Percentiles rank a stretch among this genome's conserved stretches.
Conservation (phyloP, 2,113 vertebrate genomes). For the Pangasianodon gigas region DNA sequence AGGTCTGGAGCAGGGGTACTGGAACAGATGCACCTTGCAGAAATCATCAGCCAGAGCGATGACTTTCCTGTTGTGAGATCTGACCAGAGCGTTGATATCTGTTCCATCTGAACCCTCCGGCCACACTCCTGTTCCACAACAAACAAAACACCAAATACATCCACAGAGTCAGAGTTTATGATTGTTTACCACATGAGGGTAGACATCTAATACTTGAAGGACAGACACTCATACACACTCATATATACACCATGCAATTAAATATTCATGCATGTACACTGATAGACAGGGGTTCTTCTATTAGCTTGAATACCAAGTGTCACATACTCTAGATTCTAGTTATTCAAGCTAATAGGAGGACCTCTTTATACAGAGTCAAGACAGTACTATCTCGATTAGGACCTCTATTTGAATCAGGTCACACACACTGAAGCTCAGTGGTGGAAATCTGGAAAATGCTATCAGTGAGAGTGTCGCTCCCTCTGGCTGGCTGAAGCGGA, state of each 20-base stretch:
- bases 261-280: neutral
- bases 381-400: neutral
- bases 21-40: slow-evolving; percentile 96
- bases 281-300: neutral
- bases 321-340: neutral
- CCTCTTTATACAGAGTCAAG: neutral
- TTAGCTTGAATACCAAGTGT: neutral
- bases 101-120: slow-evolving; percentile 97
- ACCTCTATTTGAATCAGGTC: neutral
- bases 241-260: neutral
- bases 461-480: neutral
- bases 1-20: slow-evolving; percentile 91
- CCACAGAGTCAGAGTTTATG: slow-evolving; percentile 7
- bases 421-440: neutral
- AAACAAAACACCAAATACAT: slow-evolving; percentile 10
- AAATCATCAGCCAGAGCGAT: slow-evolving; percentile 97
- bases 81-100: slow-evolving; percentile 93
- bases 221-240: neutral
- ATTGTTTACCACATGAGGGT: slow-evolving; percentile 37
- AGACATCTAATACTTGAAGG: neutral
- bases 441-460: slow-evolving; percentile 5
- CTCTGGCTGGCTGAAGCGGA: slow-evolving; percentile 26
- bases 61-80: slow-evolving; percentile 91
- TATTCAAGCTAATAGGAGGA: neutral
- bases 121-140: slow-evolving; percentile 85